A percentile compares a stretch with the other conserved stretches of the same genome.
Evolutionary conservation across 1,140 invertebrate genomes (phyloP).

Genomic region (Drosophila kepulauana): DNA sequence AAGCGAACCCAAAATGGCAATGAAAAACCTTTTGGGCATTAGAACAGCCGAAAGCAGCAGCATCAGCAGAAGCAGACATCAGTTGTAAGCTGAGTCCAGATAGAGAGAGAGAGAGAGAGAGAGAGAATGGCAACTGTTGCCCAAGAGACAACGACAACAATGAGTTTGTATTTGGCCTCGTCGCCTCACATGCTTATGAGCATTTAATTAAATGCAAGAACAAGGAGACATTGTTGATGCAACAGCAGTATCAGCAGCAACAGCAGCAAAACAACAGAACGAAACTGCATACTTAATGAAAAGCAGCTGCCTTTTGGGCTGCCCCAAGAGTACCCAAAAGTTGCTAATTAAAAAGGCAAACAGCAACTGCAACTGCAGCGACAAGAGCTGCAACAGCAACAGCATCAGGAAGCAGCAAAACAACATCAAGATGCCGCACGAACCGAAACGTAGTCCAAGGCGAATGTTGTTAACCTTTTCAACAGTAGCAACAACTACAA

Average conservation of each 20-base stretch:
- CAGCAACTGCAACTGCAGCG: conserved; percentile 51
- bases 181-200: conserved; percentile 78
- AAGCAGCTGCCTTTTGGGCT: conserved; percentile 63
- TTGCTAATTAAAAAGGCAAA: conserved; percentile 83
- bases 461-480: conserved; percentile 79
- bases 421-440: conserved; percentile 80
- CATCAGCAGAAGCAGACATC: not conserved
- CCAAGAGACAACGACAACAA: conserved; percentile 56
- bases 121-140: conserved; percentile 24
- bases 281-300: conserved; percentile 78
- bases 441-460: conserved; percentile 60
- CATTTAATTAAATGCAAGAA: conserved; percentile 83
- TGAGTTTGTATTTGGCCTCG: conserved; percentile 54
- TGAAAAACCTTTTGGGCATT: conserved; percentile 43
- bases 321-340: conserved; percentile 74
- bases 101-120: no score
- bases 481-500: conserved; percentile 53
- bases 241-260: conserved; percentile 5
- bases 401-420: conserved; percentile 63
- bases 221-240: conserved; percentile 52
- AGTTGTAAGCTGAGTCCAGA: not conserved
- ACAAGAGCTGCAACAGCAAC: conserved; percentile 30
- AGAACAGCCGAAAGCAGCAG: conserved; percentile 14
- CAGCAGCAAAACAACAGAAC: conserved; percentile 31
- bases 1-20: conserved; percentile 23